phyloP scores from a whole-genome alignment of 2,113 vertebrate genomes.

The Chinchilla lanigera region DNA sequence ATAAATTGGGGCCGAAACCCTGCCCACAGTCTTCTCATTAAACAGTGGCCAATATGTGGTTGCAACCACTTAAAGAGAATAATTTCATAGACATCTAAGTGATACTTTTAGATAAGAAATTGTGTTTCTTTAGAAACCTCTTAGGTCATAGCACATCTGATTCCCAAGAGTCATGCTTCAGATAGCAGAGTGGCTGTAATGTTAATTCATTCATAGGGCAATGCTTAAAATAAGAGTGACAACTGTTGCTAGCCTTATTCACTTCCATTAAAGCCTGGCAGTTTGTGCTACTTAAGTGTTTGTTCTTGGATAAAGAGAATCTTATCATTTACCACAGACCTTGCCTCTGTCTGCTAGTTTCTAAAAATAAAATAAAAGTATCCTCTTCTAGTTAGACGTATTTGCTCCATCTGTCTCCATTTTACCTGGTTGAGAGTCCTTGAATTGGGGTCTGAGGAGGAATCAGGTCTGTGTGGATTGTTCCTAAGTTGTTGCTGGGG shows the following conservation, averaged over 20 bases:
- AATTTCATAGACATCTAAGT: neutral
- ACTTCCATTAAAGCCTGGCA: neutral
- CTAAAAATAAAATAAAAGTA: neutral
- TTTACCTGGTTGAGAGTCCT: neutral
- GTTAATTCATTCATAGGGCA: constrained; percentile 15
- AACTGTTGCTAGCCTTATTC: neutral
- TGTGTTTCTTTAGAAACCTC: neutral
- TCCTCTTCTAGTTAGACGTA: neutral
- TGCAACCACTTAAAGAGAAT: neutral
- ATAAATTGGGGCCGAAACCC: neutral
- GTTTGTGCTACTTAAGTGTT: neutral
- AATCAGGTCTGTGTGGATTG: neutral
- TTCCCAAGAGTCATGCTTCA: neutral
- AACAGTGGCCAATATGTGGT: neutral
- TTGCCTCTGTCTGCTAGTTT: neutral
- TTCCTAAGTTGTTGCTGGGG: neutral
- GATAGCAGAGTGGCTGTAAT: neutral
- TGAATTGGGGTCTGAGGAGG: neutral
- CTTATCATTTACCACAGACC: neutral
- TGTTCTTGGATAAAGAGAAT: neutral
- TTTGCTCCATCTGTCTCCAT: neutral
- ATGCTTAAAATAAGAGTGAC: neutral
- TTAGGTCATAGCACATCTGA: neutral
- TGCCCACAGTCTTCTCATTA: neutral
- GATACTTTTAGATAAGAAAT: neutral